Evolutionary conservation across 2,113 vertebrate species (phyloP), one percentile per base, ranked within the genome.

Genomic region (Haemorhous mexicanus): DNA sequence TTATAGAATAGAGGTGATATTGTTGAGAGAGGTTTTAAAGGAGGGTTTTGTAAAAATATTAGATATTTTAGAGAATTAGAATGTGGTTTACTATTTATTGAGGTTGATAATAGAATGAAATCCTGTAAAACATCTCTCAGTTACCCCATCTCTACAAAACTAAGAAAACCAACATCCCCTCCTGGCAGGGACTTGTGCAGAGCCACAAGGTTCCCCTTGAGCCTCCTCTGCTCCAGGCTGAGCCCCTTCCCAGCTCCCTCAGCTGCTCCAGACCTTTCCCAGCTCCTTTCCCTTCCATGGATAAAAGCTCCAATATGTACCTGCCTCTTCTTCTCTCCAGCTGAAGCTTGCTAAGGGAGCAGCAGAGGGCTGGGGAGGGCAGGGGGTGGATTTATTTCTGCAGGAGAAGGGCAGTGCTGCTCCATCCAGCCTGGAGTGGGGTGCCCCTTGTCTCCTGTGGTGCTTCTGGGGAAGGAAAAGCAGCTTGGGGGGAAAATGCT

Each of bases 381-480:
- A 16, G 5, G 5, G 27, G 16, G 7, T 52, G 12, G 4, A 14
- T 41, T 59, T 6, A 4, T 68, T 59, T 17, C 50, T 30, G 27
- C 4, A 17, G 50, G 35, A 46, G 39, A 68, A 87, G 46, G 24
- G 37, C 3, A 2, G 13, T 41, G 3, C 80, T 26, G 27, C 13
- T 69, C 75, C 18, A 5, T n/a, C 55, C 75, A 16, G 27, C 14
- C 0, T 16, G 52, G 37, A 30, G 7, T 33, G 67, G 50, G 67
- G 2, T 66, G 5, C 3, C 20, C 7, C 7, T 77, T 18, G 0
- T 1, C 5, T 69, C 46, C 39, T 35, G 46, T 61, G 30, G 1
- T 81, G 5, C 3, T 41, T 28, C 32, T 92, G 68, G 41, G 19
- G 64, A 50, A 17, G 72, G n/a, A 75, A 27, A 74, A 67, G 3